Conservation (phyloP, 2,888 invertebrate species). For the Torymus tubicola region DNA sequence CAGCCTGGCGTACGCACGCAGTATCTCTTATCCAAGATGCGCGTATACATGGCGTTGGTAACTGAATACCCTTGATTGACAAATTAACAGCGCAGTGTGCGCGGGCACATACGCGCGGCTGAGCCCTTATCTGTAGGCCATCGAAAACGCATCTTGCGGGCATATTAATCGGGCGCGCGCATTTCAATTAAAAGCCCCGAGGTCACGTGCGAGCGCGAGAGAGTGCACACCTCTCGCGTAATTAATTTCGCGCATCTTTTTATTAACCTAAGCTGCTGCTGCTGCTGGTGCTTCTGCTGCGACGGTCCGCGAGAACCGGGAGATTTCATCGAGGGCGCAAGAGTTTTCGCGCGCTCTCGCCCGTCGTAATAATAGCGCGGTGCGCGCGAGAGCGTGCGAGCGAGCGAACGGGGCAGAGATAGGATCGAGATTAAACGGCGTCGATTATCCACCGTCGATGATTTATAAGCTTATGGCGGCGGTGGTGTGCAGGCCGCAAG, state of each 20-base stretch:
- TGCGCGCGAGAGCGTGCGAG: no score
- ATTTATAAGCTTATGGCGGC: conserved; percentile 64
- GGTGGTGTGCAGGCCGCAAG: neutral
- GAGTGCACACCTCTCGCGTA: conserved; percentile 8
- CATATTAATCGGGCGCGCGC: conserved; percentile 42
- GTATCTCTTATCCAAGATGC: no score
- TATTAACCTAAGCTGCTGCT: conserved; percentile 30
- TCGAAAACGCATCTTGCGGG: conserved; percentile 16
- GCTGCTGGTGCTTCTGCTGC: conserved; percentile 17
- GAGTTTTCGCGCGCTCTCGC: conserved; percentile 39
- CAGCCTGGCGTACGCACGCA: neutral
- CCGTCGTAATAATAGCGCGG: conserved; percentile 56
- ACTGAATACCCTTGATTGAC: conserved; percentile 44
- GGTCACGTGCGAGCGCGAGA: conserved; percentile 7
- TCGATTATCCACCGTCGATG: conserved; percentile 69
- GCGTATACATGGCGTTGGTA: neutral
- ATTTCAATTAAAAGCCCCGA: conserved; percentile 50
- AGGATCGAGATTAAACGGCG: conserved; percentile 69
- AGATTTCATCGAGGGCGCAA: conserved; percentile 46
- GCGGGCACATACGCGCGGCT: neutral
- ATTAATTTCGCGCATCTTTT: conserved; percentile 48
- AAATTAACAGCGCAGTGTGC: conserved; percentile 51
- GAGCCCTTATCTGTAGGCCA: conserved; percentile 30
- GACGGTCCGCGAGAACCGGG: conserved; percentile 15
- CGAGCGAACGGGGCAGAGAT: conserved; percentile 56